phyloP scores from a whole-genome alignment of 2,797 vertebrate genomes.

The Nannoperca obscura region DNA sequence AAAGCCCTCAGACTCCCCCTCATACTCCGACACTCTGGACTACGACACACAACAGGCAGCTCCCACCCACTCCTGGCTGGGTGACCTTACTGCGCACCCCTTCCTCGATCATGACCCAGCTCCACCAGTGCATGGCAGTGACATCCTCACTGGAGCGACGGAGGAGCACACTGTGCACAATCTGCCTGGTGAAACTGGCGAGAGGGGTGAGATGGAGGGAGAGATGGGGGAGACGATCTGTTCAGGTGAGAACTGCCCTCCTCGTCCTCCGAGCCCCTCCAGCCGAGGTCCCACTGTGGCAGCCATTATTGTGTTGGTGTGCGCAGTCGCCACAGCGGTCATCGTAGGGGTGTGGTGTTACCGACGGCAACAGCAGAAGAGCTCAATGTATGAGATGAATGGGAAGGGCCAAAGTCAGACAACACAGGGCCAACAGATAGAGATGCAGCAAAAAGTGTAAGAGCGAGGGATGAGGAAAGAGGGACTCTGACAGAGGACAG shows the following conservation, averaged over 20 bases:
- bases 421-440: constrained; percentile 92
- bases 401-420: constrained; percentile 87
- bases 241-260: constrained; percentile 81
- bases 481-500: constrained; percentile 43
- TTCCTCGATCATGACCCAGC: constrained; percentile 63
- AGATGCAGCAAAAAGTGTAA: constrained; percentile 97
- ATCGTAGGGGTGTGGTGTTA: constrained; percentile 91
- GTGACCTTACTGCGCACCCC: constrained; percentile 67
- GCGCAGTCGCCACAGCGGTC: constrained; percentile 82
- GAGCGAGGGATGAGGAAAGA: constrained; percentile 4
- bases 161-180: constrained; percentile 78
- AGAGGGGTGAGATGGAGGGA: constrained; percentile 81
- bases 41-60: constrained; percentile 73
- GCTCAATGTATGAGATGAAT: constrained; percentile 93
- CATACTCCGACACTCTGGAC: constrained; percentile 65
- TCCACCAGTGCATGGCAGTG: constrained; percentile 46
- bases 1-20: constrained; percentile 63
- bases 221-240: constrained; percentile 81
- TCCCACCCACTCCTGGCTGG: constrained; percentile 75
- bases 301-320: constrained; percentile 87
- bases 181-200: constrained; percentile 81
- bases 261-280: constrained; percentile 75
- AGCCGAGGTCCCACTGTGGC: constrained; percentile 88
- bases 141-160: constrained; percentile 28
- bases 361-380: constrained; percentile 91